Evolutionary conservation across 2,888 invertebrate genomes (phyloP), one percentile per base, ranked within the genome.

Genomic region (Prionchulus punctatus): DNA sequence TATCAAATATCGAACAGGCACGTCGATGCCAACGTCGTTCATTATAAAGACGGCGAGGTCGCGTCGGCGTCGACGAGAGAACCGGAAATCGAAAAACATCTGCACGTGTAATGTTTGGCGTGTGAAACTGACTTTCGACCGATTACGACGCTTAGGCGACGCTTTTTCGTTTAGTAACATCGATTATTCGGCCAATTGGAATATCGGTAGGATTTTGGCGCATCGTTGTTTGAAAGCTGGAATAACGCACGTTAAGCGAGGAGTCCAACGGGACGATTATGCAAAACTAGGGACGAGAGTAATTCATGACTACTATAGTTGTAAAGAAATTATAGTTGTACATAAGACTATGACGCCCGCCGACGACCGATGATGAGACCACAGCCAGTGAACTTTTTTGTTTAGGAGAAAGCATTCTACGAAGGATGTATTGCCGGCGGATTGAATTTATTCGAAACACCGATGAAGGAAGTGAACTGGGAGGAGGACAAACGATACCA

Each of bases 31-130:
- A 42, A 36, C 43, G 52, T 62, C 30, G 58, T 63, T 21, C 66
- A 66, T 54, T 61, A 61, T 55, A 43, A 58, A 23, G 60, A 65
- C 53, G 67, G 67, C 4, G 59, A 63, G 7, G 62, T 67, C 1
- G 26, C 67, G n/a, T 57, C 58, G 3, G 67, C 66, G 2, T 67
- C 68, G 23, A 67, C 68, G 1, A 59, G 59, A 28, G 67, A 67
- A 52, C 59, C 61, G 30, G 57, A 57, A 1, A 65, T 67, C 50
- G 56, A 61, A 4, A 60, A 57, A 26, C 68, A 67, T 50, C 59
- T 67, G 30, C 63, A 66, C 57, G 65, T 65, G 65, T 65, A 25
- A 26, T 4, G 36, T 36, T 7, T 36, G 31, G 18, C 23, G 30
- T 50, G 48, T 48, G n/a, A n/a, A n/a, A n/a, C n/a, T n/a, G n/a